Evolutionary conservation across 1,140 invertebrate species (phyloP).

Genomic region (Coelopa frigida): DNA sequence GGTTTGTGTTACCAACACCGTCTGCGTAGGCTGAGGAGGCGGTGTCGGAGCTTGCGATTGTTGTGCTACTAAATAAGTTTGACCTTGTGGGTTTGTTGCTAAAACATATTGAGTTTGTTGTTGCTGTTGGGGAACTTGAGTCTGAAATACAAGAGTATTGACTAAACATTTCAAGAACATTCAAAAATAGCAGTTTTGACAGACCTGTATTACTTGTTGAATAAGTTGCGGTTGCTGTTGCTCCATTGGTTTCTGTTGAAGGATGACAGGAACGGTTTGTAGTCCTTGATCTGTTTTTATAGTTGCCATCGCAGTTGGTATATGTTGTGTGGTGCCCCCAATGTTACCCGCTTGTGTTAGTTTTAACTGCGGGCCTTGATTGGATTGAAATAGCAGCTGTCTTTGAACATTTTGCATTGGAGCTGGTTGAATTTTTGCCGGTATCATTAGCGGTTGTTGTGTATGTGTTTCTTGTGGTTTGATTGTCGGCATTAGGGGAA

Average conservation of each 20-base stretch:
- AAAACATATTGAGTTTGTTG: constrained; percentile 36
- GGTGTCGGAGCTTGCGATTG: constrained; percentile 34
- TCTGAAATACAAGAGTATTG: too few species aligned
- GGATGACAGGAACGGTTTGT: constrained; percentile 46
- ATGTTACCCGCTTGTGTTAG: constrained; percentile 5
- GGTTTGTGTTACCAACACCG: constrained; percentile 40
- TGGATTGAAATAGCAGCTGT: constrained; percentile 20
- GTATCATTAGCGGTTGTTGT: constrained; percentile 24
- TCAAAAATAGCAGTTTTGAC: too few species aligned
- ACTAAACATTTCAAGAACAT: too few species aligned
- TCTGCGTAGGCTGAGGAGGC: constrained; percentile 23
- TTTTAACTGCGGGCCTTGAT: constrained; percentile 20
- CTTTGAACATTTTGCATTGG: constrained; percentile 13
- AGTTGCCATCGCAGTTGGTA: constrained; percentile 38
- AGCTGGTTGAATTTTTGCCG: constrained; percentile 15
- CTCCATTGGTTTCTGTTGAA: constrained; percentile 44
- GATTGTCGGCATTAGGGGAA: constrained; percentile 23
- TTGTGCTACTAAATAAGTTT: constrained; percentile 55
- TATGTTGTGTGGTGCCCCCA: constrained; percentile 27
- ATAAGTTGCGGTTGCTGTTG: constrained; percentile 22
- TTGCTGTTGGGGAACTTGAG: constrained; percentile 12
- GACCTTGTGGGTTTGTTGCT: constrained; percentile 40
- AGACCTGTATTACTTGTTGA: constrained; percentile 15
- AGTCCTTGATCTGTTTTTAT: constrained; percentile 46
- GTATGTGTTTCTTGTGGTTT: constrained; percentile 22